Percentiles rank a stretch among this genome's conserved stretches.
Evolutionary conservation across 2,113 vertebrate genomes (phyloP).

Genomic region (Strigops habroptila): DNA sequence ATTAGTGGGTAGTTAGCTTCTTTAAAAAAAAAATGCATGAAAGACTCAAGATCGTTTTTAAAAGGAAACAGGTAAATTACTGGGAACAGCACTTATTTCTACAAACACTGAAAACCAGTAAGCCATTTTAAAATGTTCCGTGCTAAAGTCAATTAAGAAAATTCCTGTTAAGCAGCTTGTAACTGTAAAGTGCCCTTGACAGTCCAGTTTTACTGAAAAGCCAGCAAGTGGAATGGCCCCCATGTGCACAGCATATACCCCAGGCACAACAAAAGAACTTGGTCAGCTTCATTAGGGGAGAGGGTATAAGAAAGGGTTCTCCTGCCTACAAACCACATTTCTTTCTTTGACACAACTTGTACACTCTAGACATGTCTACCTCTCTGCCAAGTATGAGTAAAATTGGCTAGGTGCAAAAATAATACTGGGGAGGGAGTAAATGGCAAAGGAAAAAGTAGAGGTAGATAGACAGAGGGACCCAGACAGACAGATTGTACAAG

Average conservation of each 20-base stretch:
- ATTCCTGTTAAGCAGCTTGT: not conserved
- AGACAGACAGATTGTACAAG: not conserved
- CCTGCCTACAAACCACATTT: not conserved
- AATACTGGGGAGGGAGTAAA: not conserved
- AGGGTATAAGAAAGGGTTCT: not conserved
- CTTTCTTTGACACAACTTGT: not conserved
- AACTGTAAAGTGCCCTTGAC: not conserved
- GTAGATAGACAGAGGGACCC: not conserved
- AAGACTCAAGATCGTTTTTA: not conserved
- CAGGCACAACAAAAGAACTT: not conserved
- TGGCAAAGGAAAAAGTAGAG: not conserved
- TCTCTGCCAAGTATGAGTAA: not conserved
- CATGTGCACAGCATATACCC: not conserved
- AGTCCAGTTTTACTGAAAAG: not conserved
- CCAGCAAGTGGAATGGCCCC: not conserved
- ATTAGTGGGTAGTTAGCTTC: not conserved
- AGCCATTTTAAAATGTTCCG: not conserved
- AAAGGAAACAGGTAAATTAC: not conserved
- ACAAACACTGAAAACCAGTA: not conserved
- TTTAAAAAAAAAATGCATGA: not conserved
- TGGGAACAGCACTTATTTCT: not conserved
- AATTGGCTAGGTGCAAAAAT: not conserved
- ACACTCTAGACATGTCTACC: not conserved
- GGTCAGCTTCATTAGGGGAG: not conserved
- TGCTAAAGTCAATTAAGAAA: not conserved